phyloP scores from a whole-genome alignment of 2,888 invertebrate genomes.

The Leucozona laternaria region DNA sequence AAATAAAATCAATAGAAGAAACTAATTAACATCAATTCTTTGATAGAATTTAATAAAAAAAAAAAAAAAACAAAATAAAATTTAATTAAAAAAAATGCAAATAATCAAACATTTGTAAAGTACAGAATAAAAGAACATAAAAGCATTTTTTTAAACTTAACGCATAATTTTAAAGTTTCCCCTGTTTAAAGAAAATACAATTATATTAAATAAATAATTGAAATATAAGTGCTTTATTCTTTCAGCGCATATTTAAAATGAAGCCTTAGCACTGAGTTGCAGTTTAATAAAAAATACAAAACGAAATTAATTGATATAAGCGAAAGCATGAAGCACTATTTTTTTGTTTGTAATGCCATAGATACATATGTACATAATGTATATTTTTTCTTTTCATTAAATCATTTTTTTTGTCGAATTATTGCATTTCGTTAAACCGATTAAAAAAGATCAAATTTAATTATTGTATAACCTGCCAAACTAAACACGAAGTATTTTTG shows the following conservation, averaged over 20 bases:
- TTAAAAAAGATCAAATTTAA: neutral
- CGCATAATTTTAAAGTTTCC: slow-evolving; percentile 14
- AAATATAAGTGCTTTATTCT: slow-evolving; percentile 36
- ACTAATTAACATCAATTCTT: slow-evolving; percentile 58
- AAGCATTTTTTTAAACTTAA: slow-evolving; percentile 17
- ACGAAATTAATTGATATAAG: slow-evolving; percentile 40
- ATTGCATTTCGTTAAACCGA: slow-evolving; percentile 10
- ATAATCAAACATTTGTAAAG: slow-evolving; percentile 66
- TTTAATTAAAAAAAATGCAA: slow-evolving; percentile 39
- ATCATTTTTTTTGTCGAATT: slow-evolving; percentile 16
- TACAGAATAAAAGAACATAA: slow-evolving; percentile 73
- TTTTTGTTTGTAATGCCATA: slow-evolving; percentile 3
- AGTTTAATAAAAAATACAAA: slow-evolving; percentile 50
- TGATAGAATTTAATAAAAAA: slow-evolving; percentile 46
- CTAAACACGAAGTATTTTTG: slow-evolving; percentile 24
- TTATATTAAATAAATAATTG: neutral
- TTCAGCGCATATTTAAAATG: slow-evolving; percentile 30
- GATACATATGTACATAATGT: too few species aligned
- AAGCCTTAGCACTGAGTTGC: slow-evolving; percentile 67
- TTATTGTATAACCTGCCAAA: slow-evolving; percentile 27
- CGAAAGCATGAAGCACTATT: slow-evolving; percentile 46
- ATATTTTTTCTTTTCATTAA: neutral
- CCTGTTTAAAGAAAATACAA: neutral
- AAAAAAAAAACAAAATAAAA: slow-evolving; percentile 15
- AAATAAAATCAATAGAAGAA: slow-evolving; percentile 36